Evolutionary conservation across 2,888 invertebrate species (phyloP).

Genomic region (Mactromeris polynyma): DNA sequence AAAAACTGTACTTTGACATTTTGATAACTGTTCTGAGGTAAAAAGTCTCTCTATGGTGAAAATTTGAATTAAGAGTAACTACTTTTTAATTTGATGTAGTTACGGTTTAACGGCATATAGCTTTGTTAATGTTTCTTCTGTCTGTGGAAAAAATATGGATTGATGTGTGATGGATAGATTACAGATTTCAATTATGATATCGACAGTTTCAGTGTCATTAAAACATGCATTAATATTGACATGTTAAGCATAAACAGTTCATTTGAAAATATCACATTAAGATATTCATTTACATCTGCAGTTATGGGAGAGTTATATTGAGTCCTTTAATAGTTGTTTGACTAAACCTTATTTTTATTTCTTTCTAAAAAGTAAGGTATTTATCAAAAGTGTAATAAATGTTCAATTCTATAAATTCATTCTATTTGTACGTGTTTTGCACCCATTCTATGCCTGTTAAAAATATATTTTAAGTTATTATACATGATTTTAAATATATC

Average conservation of each 20-base stretch:
- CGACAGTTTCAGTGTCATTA: not conserved
- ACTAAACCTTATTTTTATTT: not conserved
- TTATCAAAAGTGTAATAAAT: not conserved
- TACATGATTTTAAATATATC: not conserved
- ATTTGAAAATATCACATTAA: not conserved
- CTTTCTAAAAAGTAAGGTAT: not conserved
- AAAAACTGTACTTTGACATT: too few relatives aligned
- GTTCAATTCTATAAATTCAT: not conserved
- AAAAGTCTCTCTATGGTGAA: not conserved
- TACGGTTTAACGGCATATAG: not conserved
- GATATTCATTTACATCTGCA: not conserved
- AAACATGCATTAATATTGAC: not conserved
- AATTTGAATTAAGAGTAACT: not conserved
- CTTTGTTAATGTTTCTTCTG: not conserved
- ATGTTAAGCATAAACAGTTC: not conserved
- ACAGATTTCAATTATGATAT: not conserved
- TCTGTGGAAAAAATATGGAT: not conserved
- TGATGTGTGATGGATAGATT: not conserved
- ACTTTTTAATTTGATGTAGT: not conserved
- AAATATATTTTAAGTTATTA: not conserved
- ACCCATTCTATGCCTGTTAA: not conserved
- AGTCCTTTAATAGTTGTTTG: not conserved
- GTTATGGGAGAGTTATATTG: not conserved
- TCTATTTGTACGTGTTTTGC: not conserved
- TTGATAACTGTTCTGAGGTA: too few relatives aligned